Percentiles rank a stretch among this genome's conserved stretches.
Evolutionary conservation across 2,113 vertebrate species (phyloP).

Genomic region (Leiothrix lutea): DNA sequence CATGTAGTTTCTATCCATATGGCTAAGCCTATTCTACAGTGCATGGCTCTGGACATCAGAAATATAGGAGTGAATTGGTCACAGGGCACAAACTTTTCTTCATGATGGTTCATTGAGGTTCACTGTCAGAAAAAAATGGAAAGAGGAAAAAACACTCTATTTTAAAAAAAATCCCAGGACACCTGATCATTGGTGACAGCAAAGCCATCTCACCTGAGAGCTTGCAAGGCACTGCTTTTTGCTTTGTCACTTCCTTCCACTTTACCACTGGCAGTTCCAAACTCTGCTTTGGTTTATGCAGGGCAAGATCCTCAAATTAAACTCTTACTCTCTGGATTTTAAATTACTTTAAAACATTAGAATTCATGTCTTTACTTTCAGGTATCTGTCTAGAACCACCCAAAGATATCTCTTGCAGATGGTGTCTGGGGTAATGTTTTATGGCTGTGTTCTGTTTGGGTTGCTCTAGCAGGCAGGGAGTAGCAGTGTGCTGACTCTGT

Average conservation of each 20-base stretch:
- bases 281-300: background rate
- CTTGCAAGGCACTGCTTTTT: background rate
- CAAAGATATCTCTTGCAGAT: background rate
- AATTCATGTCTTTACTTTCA: background rate
- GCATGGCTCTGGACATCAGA: background rate
- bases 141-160: background rate
- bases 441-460: background rate
- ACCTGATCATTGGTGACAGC: background rate
- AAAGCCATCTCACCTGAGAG: background rate
- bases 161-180: background rate
- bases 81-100: background rate
- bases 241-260: background rate
- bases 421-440: background rate
- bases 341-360: background rate
- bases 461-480: background rate
- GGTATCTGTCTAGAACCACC: background rate
- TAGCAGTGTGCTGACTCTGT: background rate
- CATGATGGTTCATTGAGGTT: background rate
- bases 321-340: background rate
- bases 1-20: background rate
- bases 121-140: background rate
- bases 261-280: background rate
- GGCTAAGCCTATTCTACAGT: background rate
- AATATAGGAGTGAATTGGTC: background rate
- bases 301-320: background rate